Evolutionary conservation across 2,888 invertebrate genomes (phyloP), one percentile per base, ranked within the genome.

Genomic region (Melieria crassipennis): DNA sequence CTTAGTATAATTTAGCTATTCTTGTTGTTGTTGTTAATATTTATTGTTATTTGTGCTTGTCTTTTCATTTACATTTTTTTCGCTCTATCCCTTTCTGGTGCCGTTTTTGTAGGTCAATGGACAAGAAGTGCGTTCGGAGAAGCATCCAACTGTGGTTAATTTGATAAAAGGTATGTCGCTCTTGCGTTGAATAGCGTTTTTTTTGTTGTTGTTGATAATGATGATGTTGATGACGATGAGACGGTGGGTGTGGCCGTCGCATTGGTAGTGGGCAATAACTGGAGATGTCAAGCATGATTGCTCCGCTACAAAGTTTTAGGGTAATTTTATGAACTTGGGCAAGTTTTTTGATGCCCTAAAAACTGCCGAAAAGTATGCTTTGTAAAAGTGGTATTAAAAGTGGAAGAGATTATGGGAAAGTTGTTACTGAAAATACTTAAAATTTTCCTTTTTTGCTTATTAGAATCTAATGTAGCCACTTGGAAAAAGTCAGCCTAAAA

Each of bases 111-210:
- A 95, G 91, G 97, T 98, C 79, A 98, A 98, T 89, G 96, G 97
- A 75, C 92, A 94, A 76, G 92, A 95, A 81, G 98, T 99, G 73
- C 93, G 93, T 81, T 92, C 92, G 80, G 94, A 94, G 84, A 97
- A 96, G 83, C 98, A 99, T 84, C 93, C 94, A 81, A 95, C 98
- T 85, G 99, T 99, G 79, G 97, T 99, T 82, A 93, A 93, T 82
- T 92, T 98, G 87, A 98, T 99, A 83, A 93, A 94, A 92, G 93
- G 97, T 97, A 88, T 90, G 92, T 89, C 30, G n/a, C 48, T 52
- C 7, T 48, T 52, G 6, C 48, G 50, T 52, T 60, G 58, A 42
- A 48, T 58, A n/a, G 48, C 50, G 6, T 58, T 3, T 7, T 50
- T 16, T 60, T 52, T 67, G 9, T 60, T 16, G 42, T 13, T 11